Percentiles rank a stretch among this genome's conserved stretches.
These are phyloP conservation scores for Orcinus orca DNA, from an alignment of 2,113 vertebrate species.

Conservation along the genomic window DNA sequence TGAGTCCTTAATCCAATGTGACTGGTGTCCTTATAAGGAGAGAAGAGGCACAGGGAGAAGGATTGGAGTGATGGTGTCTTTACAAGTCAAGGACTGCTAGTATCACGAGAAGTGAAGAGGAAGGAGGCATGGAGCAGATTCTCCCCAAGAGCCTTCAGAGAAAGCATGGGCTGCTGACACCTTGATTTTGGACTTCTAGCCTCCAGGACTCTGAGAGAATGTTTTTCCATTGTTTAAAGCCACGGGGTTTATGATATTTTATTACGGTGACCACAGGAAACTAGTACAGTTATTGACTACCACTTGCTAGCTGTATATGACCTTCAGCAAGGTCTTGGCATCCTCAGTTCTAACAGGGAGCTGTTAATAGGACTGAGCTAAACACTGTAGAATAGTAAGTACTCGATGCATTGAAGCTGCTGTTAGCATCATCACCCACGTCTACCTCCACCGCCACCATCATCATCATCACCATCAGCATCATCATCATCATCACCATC, in stretches of 20 bases:
- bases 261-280: not conserved
- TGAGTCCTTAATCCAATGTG: not conserved
- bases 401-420: not conserved
- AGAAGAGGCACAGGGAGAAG: not conserved
- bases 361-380: not conserved
- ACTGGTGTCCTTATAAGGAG: not conserved
- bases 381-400: not conserved
- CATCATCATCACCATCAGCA: fast-evolving
- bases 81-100: not conserved
- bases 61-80: no score
- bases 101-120: no score
- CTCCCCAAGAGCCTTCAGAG: not conserved
- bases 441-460: fast-evolving
- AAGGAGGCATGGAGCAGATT: not conserved
- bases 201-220: not conserved
- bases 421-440: not conserved
- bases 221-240: not conserved
- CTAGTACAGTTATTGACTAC: not conserved
- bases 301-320: not conserved
- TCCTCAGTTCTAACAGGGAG: not conserved
- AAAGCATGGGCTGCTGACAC: not conserved
- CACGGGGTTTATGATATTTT: not conserved
- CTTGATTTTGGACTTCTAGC: not conserved
- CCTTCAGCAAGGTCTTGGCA: not conserved
- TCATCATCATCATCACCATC: fast-evolving